phyloP scores from a whole-genome alignment of 92 coral and sea anemone genomes.

The Muricea muricata region DNA sequence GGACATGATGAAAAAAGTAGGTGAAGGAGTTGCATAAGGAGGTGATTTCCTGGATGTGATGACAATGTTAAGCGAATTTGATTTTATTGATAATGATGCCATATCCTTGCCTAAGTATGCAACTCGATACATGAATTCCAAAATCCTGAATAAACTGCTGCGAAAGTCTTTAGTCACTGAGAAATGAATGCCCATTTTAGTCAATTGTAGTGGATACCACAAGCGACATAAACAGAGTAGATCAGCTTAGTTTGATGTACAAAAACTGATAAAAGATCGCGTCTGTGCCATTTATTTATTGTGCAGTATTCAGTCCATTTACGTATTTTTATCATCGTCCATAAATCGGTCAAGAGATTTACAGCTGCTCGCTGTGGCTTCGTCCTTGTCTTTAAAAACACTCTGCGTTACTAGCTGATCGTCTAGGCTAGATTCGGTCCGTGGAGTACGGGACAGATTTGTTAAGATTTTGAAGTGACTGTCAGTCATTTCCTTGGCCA shows the following conservation, averaged over 20 bases:
- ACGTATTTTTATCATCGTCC: slow-evolving; percentile 32
- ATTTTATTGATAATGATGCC: slow-evolving; percentile 7
- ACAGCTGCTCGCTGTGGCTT: slow-evolving; percentile 13
- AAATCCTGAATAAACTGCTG: slow-evolving; percentile 26
- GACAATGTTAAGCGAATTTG: slow-evolving; percentile 33
- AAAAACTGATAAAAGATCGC: slow-evolving; percentile 33
- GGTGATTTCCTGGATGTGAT: slow-evolving; percentile 14
- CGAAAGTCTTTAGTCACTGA: neutral
- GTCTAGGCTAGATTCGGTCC: slow-evolving; percentile 29
- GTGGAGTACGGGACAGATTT: slow-evolving; percentile 15
- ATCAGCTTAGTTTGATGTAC: slow-evolving; percentile 15
- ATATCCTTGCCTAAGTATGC: slow-evolving; percentile 22
- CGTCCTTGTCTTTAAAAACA: slow-evolving; percentile 15
- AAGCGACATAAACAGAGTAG: slow-evolving; percentile 17
- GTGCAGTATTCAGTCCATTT: slow-evolving; percentile 10
- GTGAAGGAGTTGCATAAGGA: slow-evolving; percentile 23
- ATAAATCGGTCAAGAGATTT: slow-evolving; percentile 26
- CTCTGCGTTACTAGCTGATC: slow-evolving; percentile 15
- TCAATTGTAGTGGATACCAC: slow-evolving; percentile 13
- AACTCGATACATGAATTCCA: slow-evolving; percentile 31
- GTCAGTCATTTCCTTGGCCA: slow-evolving; percentile 22
- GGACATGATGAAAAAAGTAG: slow-evolving; percentile 23
- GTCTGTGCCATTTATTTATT: slow-evolving; percentile 17
- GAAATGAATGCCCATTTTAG: slow-evolving; percentile 1
- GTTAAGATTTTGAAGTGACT: slow-evolving; percentile 12